Evolutionary conservation across 2,113 vertebrate genomes (phyloP), one percentile per base, ranked within the genome.

Genomic region (Dicrurus megarhynchus): DNA sequence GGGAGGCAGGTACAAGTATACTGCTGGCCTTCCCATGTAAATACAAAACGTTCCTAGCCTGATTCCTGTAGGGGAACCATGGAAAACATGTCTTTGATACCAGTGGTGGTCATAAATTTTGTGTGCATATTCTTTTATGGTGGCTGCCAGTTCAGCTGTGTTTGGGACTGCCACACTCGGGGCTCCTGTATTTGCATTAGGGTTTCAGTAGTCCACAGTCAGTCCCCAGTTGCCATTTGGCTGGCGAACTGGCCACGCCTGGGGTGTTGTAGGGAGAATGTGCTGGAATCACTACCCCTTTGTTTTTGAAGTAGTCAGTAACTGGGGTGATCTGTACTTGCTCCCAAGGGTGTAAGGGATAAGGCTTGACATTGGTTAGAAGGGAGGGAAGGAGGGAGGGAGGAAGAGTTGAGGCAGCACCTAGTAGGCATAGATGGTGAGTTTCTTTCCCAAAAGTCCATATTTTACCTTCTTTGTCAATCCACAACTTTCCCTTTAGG

Each of bases 401-500:
- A 75, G 30, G 19, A 56, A 30, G 59, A 56, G 6, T 19, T 56
- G 30, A 10, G 24, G 19, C 13, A 23, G 16, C 24, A n/a, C 13
- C 9, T 67, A 15, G 21, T 10, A 46, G 28, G 22, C 22, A 32
- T 3, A 33, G 22, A n/a, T 41, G 28, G 24, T 47, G 60, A 47
- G 16, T 85, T 65, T 65, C 30, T 30, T 49, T 57, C 52, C 50
- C 42, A 75, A 24, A n/a, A 2, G 2, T 32, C 30, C 10, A 2
- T 65, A 16, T 56, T 65, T 30, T 57, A 24, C 30, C 35, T 57
- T 65, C 30, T n/a, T 57, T 2, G 2, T 67, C 32, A 30, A 21
- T 42, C 52, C 44, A 9, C 0, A 0, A 17, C 20, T 67, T 67
- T 35, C 30, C 18, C 7, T 65, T 65, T 5, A 35, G 26, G 17